Evolutionary conservation across 2,113 vertebrate species (phyloP).

Genomic region (Upupa epops): DNA sequence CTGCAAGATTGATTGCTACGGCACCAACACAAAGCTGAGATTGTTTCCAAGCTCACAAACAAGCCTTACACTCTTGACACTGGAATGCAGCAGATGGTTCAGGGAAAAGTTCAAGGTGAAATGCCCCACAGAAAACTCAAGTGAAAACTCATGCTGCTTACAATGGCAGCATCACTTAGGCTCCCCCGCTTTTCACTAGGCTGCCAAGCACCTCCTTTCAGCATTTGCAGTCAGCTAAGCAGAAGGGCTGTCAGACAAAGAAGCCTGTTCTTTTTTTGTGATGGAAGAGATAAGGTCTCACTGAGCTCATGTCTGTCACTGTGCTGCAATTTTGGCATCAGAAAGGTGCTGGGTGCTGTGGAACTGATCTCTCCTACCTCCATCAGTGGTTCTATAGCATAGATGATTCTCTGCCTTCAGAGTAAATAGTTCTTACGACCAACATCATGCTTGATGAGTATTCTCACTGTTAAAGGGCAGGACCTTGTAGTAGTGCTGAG

Average conservation of each 20-base stretch:
- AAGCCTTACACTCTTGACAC: slow-evolving; percentile 26
- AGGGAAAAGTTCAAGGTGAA: slow-evolving; percentile 47
- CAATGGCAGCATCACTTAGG: neutral
- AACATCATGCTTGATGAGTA: neutral
- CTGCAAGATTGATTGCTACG: neutral
- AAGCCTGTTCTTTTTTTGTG: neutral
- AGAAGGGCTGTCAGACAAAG: slow-evolving; percentile 27
- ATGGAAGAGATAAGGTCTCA: neutral
- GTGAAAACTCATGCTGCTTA: slow-evolving; percentile 7
- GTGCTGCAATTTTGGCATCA: accelerated
- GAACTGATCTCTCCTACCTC: neutral
- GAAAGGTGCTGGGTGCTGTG: neutral
- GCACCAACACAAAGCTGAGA: slow-evolving; percentile 46
- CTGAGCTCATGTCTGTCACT: neutral
- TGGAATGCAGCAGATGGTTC: slow-evolving; percentile 66
- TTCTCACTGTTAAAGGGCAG: neutral
- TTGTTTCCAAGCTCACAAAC: slow-evolving; percentile 50
- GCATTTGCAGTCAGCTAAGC: slow-evolving; percentile 12
- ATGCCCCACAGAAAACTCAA: slow-evolving; percentile 1
- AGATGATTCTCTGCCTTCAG: neutral
- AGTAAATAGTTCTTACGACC: neutral
- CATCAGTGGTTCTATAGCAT: neutral
- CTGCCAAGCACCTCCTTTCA: slow-evolving; percentile 37
- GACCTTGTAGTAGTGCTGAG: neutral
- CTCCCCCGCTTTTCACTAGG: slow-evolving; percentile 16